Percentiles rank a stretch among this genome's conserved stretches.
Conservation (phyloP, 2,113 vertebrate genomes). For the Collichthys lucidus region DNA sequence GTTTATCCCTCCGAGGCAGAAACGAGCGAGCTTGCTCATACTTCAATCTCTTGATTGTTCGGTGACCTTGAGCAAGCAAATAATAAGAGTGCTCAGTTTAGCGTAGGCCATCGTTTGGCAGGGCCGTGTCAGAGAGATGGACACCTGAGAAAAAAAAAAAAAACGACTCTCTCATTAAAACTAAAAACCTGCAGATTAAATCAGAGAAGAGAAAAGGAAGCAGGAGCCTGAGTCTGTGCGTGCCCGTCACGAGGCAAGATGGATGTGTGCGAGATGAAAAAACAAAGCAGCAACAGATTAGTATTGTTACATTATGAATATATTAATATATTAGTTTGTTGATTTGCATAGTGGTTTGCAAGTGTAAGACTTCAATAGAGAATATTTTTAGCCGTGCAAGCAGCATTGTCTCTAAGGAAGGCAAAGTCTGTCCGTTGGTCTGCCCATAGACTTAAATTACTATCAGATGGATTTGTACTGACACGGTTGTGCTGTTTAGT, state of each 20-base stretch:
- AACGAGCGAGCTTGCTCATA: slow-evolving; percentile 63
- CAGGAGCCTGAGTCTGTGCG: background rate
- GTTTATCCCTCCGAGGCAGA: slow-evolving; percentile 74
- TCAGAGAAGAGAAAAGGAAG: slow-evolving; percentile 30
- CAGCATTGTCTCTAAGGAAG: background rate
- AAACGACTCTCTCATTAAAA: slow-evolving; percentile 58
- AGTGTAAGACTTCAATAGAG: background rate
- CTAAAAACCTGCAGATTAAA: slow-evolving; percentile 61
- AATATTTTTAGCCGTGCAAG: background rate
- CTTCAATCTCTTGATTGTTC: slow-evolving; percentile 79
- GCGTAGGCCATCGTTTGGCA: slow-evolving; percentile 47
- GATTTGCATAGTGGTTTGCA: background rate
- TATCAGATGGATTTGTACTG: background rate
- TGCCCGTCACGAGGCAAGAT: background rate
- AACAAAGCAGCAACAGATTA: slow-evolving; percentile 5
- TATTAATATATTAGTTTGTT: background rate
- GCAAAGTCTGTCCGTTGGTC: background rate
- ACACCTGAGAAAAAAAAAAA: slow-evolving; percentile 45
- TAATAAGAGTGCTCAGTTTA: slow-evolving; percentile 75
- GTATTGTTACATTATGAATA: background rate
- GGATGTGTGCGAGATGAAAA: background rate
- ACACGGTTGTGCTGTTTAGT: too few relatives aligned
- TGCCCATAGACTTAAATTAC: background rate
- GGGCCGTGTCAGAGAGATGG: slow-evolving; percentile 50
- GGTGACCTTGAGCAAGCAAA: slow-evolving; percentile 79